Evolutionary conservation across 1,140 invertebrate species (phyloP), one percentile per base, ranked within the genome.

Genomic region (Cotesia chilonis): DNA sequence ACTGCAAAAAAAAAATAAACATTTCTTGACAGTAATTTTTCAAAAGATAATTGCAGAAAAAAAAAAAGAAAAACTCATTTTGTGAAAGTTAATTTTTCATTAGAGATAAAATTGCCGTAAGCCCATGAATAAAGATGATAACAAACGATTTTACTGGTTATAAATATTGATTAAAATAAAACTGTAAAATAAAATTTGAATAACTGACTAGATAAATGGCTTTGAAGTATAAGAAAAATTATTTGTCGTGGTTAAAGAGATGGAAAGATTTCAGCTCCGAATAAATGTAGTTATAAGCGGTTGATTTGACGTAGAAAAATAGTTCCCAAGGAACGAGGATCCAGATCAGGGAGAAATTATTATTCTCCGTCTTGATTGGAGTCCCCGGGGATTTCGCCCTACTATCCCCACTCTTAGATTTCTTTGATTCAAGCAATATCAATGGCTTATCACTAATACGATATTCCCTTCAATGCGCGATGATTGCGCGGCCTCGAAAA

Each of bases 311-410:
- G 38, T 51, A 60, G 36, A 28, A 38, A 63, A 37, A 71, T 66
- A 47, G 57, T 57, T 17, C 12, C 55, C 20, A 37, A 70, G 41
- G 54, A 35, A 70, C 28, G 63, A 17, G 14, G 14, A 7, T 55
- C 61, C 4, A 41, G 60, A 63, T 47, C n/a, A 10, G 74, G 70
- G 70, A 72, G 75, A 75, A 75, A 71, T 78, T 81, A 82, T 84
- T 83, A 84, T 83, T 85, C 81, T 84, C 81, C 79, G 79, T 79
- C 79, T 82, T 86, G 84, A 86, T 86, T 86, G 84, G 78, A 79
- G 80, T 83, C 84, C 83, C 84, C 66, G 72, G 84, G 81, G 84
- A 81, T 72, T 72, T 6, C 36, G 76, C 55, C 77, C 74, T 77
- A 74, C 71, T 81, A 20, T 70, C 5, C 5, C 41, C 5, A 9